phyloP scores from a whole-genome alignment of 2,888 invertebrate genomes.

The Dysmachus trigonus region DNA sequence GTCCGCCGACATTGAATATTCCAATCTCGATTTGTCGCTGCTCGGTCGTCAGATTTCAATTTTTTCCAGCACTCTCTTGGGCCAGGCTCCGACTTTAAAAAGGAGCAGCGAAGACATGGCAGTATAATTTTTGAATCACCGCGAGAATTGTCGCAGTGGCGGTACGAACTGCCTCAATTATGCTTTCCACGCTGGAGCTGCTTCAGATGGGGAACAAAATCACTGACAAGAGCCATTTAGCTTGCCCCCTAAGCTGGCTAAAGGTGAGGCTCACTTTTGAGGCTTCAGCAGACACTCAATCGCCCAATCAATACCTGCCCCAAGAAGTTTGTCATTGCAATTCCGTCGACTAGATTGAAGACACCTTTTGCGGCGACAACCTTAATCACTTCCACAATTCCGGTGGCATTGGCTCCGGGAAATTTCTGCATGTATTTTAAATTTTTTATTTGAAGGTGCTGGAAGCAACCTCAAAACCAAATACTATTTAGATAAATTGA shows the following conservation, averaged over 20 bases:
- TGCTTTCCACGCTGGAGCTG: background rate
- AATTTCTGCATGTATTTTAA: background rate
- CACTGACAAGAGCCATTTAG: background rate
- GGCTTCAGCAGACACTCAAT: background rate
- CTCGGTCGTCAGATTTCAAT: background rate
- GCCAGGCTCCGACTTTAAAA: background rate
- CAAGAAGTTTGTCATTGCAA: background rate
- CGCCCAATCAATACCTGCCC: background rate
- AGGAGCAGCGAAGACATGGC: background rate
- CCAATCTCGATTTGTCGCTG: background rate
- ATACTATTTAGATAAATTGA: background rate
- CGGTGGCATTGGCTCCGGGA: background rate
- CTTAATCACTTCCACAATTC: background rate
- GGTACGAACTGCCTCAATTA: background rate
- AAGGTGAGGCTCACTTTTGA: background rate
- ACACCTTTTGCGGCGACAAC: background rate
- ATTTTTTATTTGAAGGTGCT: background rate
- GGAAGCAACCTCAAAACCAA: background rate
- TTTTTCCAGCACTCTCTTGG: background rate
- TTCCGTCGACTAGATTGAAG: background rate
- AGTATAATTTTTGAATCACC: background rate
- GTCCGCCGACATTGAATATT: background rate
- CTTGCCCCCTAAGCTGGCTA: background rate
- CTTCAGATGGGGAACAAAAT: background rate
- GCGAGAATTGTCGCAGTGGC: background rate